Evolutionary conservation across 1,140 invertebrate genomes (phyloP).

Genomic region (Bombus balteatus): DNA sequence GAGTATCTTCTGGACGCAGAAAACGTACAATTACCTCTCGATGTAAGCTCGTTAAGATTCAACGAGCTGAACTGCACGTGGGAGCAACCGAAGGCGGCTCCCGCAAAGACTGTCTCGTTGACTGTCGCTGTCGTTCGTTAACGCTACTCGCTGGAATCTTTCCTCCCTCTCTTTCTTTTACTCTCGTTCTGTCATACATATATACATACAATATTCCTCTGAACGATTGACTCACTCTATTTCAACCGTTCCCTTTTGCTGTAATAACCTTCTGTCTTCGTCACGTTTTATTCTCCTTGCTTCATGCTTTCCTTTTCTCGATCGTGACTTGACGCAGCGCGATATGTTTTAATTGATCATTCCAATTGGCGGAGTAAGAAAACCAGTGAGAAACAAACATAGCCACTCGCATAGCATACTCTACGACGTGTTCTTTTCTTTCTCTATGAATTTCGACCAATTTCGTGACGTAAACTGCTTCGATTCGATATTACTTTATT

Average conservation of each 20-base stretch:
- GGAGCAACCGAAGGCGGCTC: slow-evolving; percentile 60
- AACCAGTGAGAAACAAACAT: slow-evolving; percentile 35
- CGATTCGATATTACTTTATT: not conserved
- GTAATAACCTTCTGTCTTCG: not conserved
- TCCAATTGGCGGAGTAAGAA: slow-evolving; percentile 40
- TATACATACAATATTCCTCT: not conserved
- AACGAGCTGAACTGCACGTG: slow-evolving; percentile 47
- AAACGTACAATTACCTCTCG: not conserved
- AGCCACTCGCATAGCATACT: slow-evolving; percentile 4
- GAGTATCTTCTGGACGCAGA: not conserved
- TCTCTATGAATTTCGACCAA: no score
- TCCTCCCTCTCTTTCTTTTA: not conserved
- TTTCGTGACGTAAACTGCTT: not conserved
- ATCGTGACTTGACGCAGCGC: slow-evolving; percentile 1
- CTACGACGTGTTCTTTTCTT: not conserved
- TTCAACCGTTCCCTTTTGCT: not conserved
- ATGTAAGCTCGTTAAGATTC: slow-evolving; percentile 49
- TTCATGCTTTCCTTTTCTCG: not conserved
- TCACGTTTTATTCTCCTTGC: slow-evolving; percentile 24
- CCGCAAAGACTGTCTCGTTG: slow-evolving; percentile 53
- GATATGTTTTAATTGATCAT: slow-evolving; percentile 54
- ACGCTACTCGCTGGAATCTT: not conserved
- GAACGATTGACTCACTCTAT: slow-evolving; percentile 25
- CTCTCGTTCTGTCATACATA: not conserved
- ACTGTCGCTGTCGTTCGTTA: not conserved